Percentiles rank a stretch among this genome's conserved stretches.
Evolutionary conservation across 2,113 vertebrate genomes (phyloP).

Genomic region (Plecturocebus donacophilus): DNA sequence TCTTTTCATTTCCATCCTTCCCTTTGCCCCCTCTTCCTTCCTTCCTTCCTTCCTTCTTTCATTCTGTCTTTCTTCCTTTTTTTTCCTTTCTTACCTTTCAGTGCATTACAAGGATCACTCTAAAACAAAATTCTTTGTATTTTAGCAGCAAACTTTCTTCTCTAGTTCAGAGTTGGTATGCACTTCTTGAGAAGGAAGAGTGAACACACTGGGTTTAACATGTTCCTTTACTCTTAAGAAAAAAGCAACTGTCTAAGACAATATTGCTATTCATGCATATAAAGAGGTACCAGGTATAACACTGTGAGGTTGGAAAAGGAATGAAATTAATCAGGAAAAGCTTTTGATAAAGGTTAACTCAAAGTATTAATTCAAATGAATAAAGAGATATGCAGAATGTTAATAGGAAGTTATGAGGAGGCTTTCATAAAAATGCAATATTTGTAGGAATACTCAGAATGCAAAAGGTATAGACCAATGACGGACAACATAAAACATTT

Average conservation of each 20-base stretch:
- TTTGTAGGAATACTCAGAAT: neutral
- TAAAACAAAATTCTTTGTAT: neutral
- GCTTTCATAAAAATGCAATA: neutral
- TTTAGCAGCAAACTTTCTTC: neutral
- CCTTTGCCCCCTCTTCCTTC: neutral
- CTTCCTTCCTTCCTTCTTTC: neutral
- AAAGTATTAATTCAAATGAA: constrained; percentile 3
- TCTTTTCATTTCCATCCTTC: no score
- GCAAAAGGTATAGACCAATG: neutral
- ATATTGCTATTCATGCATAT: neutral
- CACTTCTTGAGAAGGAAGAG: neutral
- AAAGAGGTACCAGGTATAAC: neutral
- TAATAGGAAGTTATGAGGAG: neutral
- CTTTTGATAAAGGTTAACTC: neutral
- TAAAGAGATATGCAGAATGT: neutral
- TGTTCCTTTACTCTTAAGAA: neutral
- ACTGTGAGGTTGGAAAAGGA: neutral
- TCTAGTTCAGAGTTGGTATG: neutral
- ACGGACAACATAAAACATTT: neutral
- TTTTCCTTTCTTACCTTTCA: neutral
- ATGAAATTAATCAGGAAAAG: neutral
- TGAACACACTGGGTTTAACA: neutral
- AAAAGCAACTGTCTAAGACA: neutral
- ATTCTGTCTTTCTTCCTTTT: neutral
- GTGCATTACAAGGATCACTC: neutral